Conservation (phyloP, 2,888 invertebrate genomes). For the Subacronicta megacephala region DNA sequence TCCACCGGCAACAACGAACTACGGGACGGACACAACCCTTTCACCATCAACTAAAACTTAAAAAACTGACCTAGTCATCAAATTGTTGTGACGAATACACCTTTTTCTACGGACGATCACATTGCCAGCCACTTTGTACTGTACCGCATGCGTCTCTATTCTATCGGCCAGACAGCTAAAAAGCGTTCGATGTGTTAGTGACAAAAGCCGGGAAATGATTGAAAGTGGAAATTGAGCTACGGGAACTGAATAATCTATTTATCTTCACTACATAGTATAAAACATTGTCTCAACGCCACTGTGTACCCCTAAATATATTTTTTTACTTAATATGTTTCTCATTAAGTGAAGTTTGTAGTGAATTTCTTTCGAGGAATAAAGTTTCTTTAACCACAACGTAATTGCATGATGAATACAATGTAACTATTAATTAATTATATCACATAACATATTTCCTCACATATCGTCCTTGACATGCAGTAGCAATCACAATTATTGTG, state of each 20-base stretch:
- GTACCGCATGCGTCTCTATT: conserved; percentile 85
- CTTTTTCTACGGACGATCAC: conserved; percentile 79
- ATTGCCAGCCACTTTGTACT: conserved; percentile 83
- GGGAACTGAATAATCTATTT: not conserved
- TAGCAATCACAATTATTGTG: conserved; percentile 12
- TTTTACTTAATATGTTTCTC: too few relatives aligned
- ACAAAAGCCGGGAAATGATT: conserved; percentile 25
- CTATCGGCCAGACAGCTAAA: conserved; percentile 86
- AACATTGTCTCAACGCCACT: too few relatives aligned
- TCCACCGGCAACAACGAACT: conserved; percentile 36
- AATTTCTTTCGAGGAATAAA: too few relatives aligned
- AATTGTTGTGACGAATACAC: conserved; percentile 85
- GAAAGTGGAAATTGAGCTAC: not conserved
- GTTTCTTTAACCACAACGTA: not conserved
- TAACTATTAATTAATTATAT: conserved; percentile 7
- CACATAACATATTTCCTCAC: conserved; percentile 20
- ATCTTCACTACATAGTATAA: too few relatives aligned
- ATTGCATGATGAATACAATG: not conserved
- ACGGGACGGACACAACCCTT: conserved; percentile 45
- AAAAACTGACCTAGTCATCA: conserved; percentile 84
- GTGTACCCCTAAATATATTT: too few relatives aligned
- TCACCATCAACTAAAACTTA: conserved; percentile 52
- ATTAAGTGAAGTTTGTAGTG: too few relatives aligned
- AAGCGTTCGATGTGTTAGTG: conserved; percentile 63
- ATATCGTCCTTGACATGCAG: conserved; percentile 37